These are phyloP conservation scores for Strigamia crassipes DNA, from an alignment of 2,888 invertebrate genomes.

Conservation along the genomic window DNA sequence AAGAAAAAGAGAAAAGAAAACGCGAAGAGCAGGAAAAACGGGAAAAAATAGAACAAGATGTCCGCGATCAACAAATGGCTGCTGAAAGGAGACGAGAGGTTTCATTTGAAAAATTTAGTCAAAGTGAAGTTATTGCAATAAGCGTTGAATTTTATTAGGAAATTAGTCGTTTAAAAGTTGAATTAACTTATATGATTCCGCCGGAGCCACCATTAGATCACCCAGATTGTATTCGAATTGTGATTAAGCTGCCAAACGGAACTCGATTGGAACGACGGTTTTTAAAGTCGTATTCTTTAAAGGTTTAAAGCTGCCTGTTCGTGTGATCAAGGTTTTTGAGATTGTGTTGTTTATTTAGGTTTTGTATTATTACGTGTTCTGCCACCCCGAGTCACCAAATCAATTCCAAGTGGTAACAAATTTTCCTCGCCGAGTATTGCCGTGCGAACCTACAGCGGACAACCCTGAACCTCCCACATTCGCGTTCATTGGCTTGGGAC, in stretches of 20 bases:
- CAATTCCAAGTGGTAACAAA: constrained; percentile 95
- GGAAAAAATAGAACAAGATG: constrained; percentile 61
- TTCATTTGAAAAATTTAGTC: not conserved
- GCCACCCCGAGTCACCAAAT: constrained; percentile 89
- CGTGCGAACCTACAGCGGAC: constrained; percentile 64
- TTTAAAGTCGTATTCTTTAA: constrained; percentile 75
- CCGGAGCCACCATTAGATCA: constrained; percentile 74
- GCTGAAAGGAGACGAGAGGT: constrained; percentile 55
- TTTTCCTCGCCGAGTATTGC: constrained; percentile 85
- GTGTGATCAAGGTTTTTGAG: not conserved
- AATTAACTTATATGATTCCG: constrained; percentile 58
- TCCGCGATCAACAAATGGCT: constrained; percentile 55
- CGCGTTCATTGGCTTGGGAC: constrained; percentile 78
- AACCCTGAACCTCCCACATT: constrained; percentile 63
- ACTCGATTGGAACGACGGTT: constrained; percentile 86
- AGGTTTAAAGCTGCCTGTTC: constrained; percentile 63
- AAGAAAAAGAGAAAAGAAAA: constrained; percentile 84
- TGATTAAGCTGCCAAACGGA: constrained; percentile 90
- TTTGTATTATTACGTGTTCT: constrained; percentile 92
- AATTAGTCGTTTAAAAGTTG: constrained; percentile 59
- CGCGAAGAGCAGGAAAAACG: constrained; percentile 66
- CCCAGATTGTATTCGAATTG: constrained; percentile 76
- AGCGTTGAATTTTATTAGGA: constrained; percentile 54
- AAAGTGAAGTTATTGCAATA: not conserved
- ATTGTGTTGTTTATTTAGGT: constrained; percentile 67